These are phyloP conservation scores for Notarius lentiginosus DNA, from an alignment of 2,113 vertebrate species.

Conservation along the genomic window DNA sequence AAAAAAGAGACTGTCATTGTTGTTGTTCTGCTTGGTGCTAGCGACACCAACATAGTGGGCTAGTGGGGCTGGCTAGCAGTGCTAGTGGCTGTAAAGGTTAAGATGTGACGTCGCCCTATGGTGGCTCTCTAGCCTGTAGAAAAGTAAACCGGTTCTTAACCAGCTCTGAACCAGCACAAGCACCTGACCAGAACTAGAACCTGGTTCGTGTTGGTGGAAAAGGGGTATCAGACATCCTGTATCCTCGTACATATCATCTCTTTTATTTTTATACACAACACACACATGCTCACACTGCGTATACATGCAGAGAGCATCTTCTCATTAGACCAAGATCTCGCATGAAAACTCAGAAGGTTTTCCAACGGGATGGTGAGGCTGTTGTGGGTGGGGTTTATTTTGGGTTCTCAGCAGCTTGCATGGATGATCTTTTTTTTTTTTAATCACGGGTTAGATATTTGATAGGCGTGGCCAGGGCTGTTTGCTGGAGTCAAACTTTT, in stretches of 20 bases:
- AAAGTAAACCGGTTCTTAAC: too few species aligned
- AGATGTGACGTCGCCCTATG: too few species aligned
- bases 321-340: neutral
- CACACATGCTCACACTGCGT: slow-evolving; percentile 10
- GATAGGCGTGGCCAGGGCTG: slow-evolving; percentile 38
- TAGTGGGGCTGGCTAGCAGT: too few species aligned
- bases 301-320: neutral
- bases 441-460: neutral
- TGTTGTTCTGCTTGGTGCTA: too few species aligned
- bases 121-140: too few species aligned
- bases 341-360: slow-evolving; percentile 52
- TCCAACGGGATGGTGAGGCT: slow-evolving; percentile 40
- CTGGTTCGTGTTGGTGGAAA: too few species aligned
- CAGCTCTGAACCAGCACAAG: too few species aligned
- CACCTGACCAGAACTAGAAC: too few species aligned
- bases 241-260: neutral
- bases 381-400: slow-evolving; percentile 40
- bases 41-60: too few species aligned
- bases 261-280: slow-evolving; percentile 28
- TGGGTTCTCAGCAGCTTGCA: slow-evolving; percentile 27
- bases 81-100: too few species aligned
- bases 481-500: slow-evolving; percentile 59
- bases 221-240: slow-evolving; percentile 28
- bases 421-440: slow-evolving; percentile 49
- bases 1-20: too few species aligned